Evolutionary conservation across 2,888 invertebrate species (phyloP).

Genomic region (Hipparchia sbordonii): DNA sequence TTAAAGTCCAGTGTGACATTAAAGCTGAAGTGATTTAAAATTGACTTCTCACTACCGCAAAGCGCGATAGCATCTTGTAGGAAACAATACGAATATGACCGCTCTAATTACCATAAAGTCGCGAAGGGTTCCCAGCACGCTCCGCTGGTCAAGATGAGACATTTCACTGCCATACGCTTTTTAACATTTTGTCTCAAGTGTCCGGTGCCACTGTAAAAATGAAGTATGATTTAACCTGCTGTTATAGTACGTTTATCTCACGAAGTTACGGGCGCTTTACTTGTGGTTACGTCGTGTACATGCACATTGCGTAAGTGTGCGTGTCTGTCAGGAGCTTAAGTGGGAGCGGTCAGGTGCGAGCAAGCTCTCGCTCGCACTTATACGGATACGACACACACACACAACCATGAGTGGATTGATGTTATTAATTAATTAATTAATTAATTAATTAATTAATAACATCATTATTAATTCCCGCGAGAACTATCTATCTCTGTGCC

Average conservation of each 20-base stretch:
- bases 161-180: constrained; percentile 55
- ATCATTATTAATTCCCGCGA: no score
- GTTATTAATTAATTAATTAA: no score
- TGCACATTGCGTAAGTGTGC: no score
- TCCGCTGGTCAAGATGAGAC: constrained; percentile 65
- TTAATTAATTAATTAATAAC: no score
- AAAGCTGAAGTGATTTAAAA: constrained; percentile 17
- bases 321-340: no score
- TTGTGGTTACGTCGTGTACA: no score
- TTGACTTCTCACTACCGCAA: constrained; percentile 35
- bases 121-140: constrained; percentile 69
- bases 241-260: not conserved
- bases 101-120: constrained; percentile 61
- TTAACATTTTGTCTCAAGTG: constrained; percentile 38
- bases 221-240: constrained; percentile 30
- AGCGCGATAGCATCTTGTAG: constrained; percentile 43
- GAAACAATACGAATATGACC: constrained; percentile 36
- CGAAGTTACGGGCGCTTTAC: no score
- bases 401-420: no score
- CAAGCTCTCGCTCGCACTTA: no score
- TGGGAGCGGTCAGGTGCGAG: no score
- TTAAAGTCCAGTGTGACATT: constrained; percentile 17
- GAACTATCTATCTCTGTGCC: no score
- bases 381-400: no score
- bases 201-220: constrained; percentile 40